These are phyloP conservation scores for Arvicola amphibius DNA, from an alignment of 2,797 vertebrate species.

Conservation along the genomic window DNA sequence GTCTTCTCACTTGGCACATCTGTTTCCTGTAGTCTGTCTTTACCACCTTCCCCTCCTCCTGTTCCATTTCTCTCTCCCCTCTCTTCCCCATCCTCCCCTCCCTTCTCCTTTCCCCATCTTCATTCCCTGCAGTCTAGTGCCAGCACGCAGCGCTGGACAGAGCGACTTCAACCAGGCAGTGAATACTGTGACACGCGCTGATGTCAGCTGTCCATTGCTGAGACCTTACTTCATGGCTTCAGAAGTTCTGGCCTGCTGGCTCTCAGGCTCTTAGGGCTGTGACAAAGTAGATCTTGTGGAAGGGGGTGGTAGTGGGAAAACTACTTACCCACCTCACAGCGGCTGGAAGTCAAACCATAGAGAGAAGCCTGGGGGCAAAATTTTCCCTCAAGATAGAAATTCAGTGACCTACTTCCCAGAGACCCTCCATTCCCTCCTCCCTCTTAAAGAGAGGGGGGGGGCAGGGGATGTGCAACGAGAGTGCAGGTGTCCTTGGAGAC, in stretches of 20 bases:
- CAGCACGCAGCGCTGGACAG: neutral
- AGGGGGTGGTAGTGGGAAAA: neutral
- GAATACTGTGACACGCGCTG: neutral
- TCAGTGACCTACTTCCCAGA: neutral
- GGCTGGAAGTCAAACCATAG: neutral
- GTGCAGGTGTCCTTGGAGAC: neutral
- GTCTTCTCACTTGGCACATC: neutral
- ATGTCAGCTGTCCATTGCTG: neutral
- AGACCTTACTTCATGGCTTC: neutral
- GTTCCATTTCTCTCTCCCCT: neutral
- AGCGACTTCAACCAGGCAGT: neutral
- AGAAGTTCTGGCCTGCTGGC: neutral
- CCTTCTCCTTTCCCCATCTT: neutral
- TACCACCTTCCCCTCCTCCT: neutral
- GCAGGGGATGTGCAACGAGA: no score
- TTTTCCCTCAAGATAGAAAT: neutral
- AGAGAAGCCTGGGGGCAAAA: neutral
- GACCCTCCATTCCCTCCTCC: neutral
- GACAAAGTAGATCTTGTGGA: neutral
- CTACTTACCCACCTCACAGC: neutral
- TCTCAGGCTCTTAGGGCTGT: neutral
- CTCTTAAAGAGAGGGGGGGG: neutral
- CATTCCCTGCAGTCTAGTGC: neutral
- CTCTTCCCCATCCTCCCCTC: neutral
- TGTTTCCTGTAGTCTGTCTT: neutral